Evolutionary conservation across 2,888 invertebrate genomes (phyloP), one percentile per base, ranked within the genome.

Genomic region (Brenthis hecate): DNA sequence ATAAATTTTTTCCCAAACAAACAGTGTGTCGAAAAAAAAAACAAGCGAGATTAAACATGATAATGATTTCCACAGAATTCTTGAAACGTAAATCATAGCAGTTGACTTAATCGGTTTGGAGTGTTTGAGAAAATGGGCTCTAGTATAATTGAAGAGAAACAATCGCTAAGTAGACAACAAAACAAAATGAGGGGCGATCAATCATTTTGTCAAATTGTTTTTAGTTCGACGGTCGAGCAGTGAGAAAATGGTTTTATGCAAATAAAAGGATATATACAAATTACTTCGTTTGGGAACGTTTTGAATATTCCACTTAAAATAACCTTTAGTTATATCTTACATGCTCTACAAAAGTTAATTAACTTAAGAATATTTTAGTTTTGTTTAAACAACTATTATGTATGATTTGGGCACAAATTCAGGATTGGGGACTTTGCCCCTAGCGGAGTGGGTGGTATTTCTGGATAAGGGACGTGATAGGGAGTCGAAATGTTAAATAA

Each of bases 161-260:
- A 73, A 71, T 66, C 70, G 66, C 64, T 69, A 71, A 70, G 70
- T 62, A 66, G 67, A 65, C 60, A 66, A 62, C 72, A 72, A 73
- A 72, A 72, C 73, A 75, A 73, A 75, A 70, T 63, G 69, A 71
- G 71, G 70, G 62, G 57, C 71, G 73, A 81, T 80, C 77, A 74
- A 80, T 83, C 77, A 78, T 75, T 73, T 76, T 73, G 70, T 76
- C 76, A 76, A 79, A 77, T 79, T 75, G 76, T 75, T 78, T 70
- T 56, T 65, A 67, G 64, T 71, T 64, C 56, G 66, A 58, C 55
- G 66, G 60, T 63, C 36, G 63, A 68, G 48, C 36, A 36, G 66
- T 66, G 63, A 61, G 66, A 61, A 68, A 72, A 66, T 68, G 58
- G 51, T 73, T 77, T 78, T 78, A 80, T 77, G 76, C 71, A 76